Base-by-base conservation (phyloP, 2,113 vertebrate genomes). In the Tympanuchus pallidicinctus region DNA sequence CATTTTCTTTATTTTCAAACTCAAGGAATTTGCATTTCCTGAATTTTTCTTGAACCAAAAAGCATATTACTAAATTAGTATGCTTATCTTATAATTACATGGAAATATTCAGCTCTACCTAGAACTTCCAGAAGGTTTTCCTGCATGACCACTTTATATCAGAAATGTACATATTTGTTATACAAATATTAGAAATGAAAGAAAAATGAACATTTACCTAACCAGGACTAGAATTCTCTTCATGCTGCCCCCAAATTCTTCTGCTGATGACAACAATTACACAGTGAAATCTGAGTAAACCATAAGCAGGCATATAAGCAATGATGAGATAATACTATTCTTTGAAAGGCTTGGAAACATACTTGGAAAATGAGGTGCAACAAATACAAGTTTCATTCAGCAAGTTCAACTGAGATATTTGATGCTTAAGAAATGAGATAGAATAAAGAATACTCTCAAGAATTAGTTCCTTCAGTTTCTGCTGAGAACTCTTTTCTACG, bases 201-300 rank as follows among this genome's bases (percentile, higher is more conserved):
- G 24, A 56, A 72, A 94, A 95, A 85, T 27, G 87, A 91, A n/a
- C 38, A 59, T 78, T 78, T 88, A 79, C 43, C n/a, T 74, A 84
- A 79, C 7, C 10, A 73, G 19, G n/a, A 76, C 47, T 75, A 78
- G 43, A 63, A 82, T 45, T 79, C 82, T 82, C 71, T 50, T 85
- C 8, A 36, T 8, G 13, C 27, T 82, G 7, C 30, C 54, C 64
- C 64, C 82, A 42, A n/a, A 18, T 2, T 10, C 16, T 11, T 17
- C 10, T 61, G 47, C 24, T 63, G 72, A 66, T n/a, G 56, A 78
- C 22, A 92, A 73, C 40, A 75, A 70, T 54, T 89, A 60, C 7
- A 86, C 61, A 82, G 77, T 25, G 67, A 86, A 83, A 93, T n/a
- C 34, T 3, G 6, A 87, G 20, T 57, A 86, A 75, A 92, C 84